Evolutionary conservation across 53 echinoderm and acorn worm genomes (phyloP).

Genomic region (Holothuria leucospilota): DNA sequence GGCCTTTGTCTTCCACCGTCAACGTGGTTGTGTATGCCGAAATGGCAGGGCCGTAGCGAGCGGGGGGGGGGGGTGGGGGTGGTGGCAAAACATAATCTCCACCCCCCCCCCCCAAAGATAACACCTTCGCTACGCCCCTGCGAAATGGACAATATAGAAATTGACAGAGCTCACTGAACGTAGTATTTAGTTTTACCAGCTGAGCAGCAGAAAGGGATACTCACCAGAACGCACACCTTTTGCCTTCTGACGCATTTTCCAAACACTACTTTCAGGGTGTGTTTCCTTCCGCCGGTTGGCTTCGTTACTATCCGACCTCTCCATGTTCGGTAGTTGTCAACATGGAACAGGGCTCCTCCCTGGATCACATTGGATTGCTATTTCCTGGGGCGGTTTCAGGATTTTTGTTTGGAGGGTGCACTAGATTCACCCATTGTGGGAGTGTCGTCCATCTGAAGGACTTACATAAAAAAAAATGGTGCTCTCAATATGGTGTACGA

Average conservation of each 20-base stretch:
- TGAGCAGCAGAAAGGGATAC: constrained; percentile 37
- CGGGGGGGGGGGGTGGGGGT: too few species aligned
- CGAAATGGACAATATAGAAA: constrained; percentile 60
- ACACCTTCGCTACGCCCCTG: too few species aligned
- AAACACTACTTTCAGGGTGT: constrained; percentile 27
- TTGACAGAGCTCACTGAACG: constrained; percentile 50
- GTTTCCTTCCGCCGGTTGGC: constrained; percentile 36
- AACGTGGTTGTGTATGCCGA: constrained; percentile 59
- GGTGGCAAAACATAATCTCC: too few species aligned
- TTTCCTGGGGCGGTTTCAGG: too few species aligned
- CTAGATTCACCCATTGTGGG: too few species aligned
- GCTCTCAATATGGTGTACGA: too few species aligned
- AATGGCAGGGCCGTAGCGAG: too few species aligned
- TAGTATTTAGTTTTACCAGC: constrained; percentile 57
- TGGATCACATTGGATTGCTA: constrained; percentile 48
- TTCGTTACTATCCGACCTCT: background rate
- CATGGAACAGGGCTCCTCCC: constrained; percentile 17
- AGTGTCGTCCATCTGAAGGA: too few species aligned
- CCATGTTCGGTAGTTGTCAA: constrained; percentile 21
- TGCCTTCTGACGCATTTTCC: background rate
- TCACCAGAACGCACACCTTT: constrained; percentile 16
- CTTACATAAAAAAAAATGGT: too few species aligned
- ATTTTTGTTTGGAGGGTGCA: too few species aligned
- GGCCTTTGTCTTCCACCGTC: background rate
- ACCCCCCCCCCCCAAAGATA: too few species aligned